A percentile compares a stretch with the other conserved stretches of the same genome.
These are phyloP conservation scores for Pocillopora meandrina DNA, from an alignment of 92 coral and sea anemone genomes.

Conservation along the genomic window DNA sequence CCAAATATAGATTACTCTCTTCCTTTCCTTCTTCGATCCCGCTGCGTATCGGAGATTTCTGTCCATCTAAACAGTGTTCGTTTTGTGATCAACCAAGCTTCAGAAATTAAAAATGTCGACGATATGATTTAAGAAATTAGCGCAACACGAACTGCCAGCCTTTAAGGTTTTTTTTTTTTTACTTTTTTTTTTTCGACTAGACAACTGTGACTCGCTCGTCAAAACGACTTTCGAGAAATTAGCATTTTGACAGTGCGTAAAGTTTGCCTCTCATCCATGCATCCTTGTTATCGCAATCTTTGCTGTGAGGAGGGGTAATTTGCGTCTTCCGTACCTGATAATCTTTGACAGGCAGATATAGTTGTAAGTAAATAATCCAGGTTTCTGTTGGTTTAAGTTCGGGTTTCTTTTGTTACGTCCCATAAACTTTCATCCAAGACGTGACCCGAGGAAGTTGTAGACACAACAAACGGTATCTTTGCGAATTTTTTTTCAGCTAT, in stretches of 20 bases:
- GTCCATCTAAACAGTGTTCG: too few species aligned
- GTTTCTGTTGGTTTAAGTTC: too few species aligned
- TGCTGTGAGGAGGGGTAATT: slow-evolving; percentile 28
- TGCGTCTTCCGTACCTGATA: slow-evolving; percentile 23
- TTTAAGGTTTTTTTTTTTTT: background rate
- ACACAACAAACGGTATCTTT: background rate
- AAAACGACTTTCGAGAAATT: too few species aligned
- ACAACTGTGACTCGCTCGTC: too few species aligned
- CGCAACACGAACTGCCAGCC: too few species aligned
- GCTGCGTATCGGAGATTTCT: too few species aligned
- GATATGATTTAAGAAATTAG: too few species aligned
- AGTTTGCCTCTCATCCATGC: background rate
- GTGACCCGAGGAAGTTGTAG: background rate
- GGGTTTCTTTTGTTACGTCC: too few species aligned
- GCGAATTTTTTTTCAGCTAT: background rate
- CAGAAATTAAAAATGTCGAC: too few species aligned
- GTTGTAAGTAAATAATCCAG: background rate
- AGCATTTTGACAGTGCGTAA: background rate
- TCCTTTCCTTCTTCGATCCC: too few species aligned
- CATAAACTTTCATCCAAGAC: background rate
- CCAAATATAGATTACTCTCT: too few species aligned
- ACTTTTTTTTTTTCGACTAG: background rate
- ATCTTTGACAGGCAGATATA: slow-evolving; percentile 27
- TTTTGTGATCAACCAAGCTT: too few species aligned
- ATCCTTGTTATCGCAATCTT: slow-evolving; percentile 4